These are phyloP conservation scores for Sclerodermus sp. DNA, from an alignment of 2,888 invertebrate genomes.

Conservation along the genomic window DNA sequence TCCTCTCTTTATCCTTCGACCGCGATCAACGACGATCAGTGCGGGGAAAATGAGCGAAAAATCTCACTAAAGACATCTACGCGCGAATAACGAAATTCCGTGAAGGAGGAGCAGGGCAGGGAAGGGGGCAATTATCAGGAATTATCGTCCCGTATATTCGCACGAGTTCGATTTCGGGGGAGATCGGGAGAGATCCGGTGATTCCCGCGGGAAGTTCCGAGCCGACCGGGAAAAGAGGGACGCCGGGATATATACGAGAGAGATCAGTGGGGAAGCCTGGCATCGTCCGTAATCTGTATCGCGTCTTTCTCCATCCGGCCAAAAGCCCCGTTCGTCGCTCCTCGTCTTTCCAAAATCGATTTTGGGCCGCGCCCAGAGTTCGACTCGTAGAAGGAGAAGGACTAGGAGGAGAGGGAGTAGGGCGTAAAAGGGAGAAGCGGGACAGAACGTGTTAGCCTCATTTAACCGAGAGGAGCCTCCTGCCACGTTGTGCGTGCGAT, in stretches of 20 bases:
- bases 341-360: constrained; percentile 54
- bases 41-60: too few species aligned
- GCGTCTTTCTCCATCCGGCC: constrained; percentile 33
- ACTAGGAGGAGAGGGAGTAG: not conserved
- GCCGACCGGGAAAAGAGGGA: too few species aligned
- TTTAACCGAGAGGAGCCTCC: constrained; percentile 43
- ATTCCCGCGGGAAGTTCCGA: not conserved
- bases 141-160: not conserved
- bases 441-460: constrained; percentile 43
- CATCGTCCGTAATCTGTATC: constrained; percentile 35
- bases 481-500: constrained; percentile 38
- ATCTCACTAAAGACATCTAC: too few species aligned
- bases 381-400: constrained; percentile 15
- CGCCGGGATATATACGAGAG: not conserved
- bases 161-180: not conserved
- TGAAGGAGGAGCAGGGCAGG: too few species aligned
- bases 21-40: too few species aligned
- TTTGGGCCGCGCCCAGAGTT: constrained; percentile 40
- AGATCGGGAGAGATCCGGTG: too few species aligned
- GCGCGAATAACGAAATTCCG: too few species aligned
- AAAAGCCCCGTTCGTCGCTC: constrained; percentile 14
- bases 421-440: constrained; percentile 5
- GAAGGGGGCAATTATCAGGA: not conserved
- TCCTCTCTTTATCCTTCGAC: not conserved
- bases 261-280: constrained; percentile 25